Base-by-base conservation (phyloP, 2,888 invertebrate genomes). In the Myathropa florea region DNA sequence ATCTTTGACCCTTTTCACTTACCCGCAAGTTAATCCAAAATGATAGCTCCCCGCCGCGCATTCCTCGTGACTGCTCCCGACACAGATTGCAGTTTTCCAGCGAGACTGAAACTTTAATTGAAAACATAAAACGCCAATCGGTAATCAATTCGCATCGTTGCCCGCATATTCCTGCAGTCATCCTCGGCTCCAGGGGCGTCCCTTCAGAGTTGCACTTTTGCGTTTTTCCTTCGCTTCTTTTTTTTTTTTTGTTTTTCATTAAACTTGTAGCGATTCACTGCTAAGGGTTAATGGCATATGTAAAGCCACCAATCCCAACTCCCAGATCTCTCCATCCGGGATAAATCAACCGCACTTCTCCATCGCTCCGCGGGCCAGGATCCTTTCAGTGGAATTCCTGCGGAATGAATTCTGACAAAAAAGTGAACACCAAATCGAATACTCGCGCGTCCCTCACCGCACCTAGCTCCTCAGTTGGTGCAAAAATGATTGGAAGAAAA, bases 111-210 rank as follows among this genome's bases (percentile, higher is more conserved):
- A 83, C 78, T 78, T 63, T 75, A 84, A 80, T 80, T 80, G 75
- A 76, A 80, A 80, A 55, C 67, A 80, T 75, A 80, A 83, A 83
- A 79, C 26, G 65, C 70, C 80, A 84, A 84, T 84, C 84, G 70
- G 80, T 67, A 76, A 76, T 80, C 84, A 80, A 84, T 84, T 79
- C 75, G 68, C 61, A 57, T 81, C 57, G 73, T 28, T 81, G 79
- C 26, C 67, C 61, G 24, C 57, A 57, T 23, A 57, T 68, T 33
- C 57, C n/a, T 60, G 33, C 21, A 55, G 46, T 10, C 59, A 33
- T 46, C 18, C 24, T 4, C 12, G 12, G 57, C 18, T 55, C 36
- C 26, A 10, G 26, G 21, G 39, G 18, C 46, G n/a, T 65, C 59
- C 67, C 59, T 63, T 26, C 36, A 57, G 28, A 36, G 26, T 21